A percentile compares a stretch with the other conserved stretches of the same genome.
phyloP scores from a whole-genome alignment of 2,113 vertebrate genomes.

The Lichenostomus cassidix region DNA sequence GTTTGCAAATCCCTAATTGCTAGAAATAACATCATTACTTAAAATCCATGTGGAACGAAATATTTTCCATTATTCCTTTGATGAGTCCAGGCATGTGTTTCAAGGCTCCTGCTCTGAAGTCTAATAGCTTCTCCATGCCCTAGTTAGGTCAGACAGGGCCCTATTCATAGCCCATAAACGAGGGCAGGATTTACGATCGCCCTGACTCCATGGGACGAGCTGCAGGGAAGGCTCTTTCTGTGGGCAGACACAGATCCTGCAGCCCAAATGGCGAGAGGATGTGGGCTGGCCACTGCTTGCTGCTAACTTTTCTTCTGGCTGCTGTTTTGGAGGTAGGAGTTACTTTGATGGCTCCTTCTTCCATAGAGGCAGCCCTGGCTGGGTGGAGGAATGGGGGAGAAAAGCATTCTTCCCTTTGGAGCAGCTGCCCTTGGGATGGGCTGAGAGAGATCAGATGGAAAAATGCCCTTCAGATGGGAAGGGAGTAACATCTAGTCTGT shows the following conservation, averaged over 20 bases:
- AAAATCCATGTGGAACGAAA: constrained; percentile 28
- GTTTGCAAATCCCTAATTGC: constrained; percentile 13
- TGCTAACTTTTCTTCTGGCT: constrained; percentile 19
- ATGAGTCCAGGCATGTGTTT: constrained; percentile 53
- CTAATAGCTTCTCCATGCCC: constrained; percentile 63
- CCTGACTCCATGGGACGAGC: constrained; percentile 31
- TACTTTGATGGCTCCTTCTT: background rate
- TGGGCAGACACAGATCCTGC: background rate
- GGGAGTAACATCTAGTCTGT: background rate
- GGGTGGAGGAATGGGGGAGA: background rate
- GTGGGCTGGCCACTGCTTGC: background rate
- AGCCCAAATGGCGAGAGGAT: background rate
- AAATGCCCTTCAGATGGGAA: background rate
- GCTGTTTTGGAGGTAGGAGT: background rate
- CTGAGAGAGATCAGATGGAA: background rate
- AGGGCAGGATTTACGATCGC: constrained; percentile 42
- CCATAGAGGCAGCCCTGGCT: background rate
- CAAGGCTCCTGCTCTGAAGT: constrained; percentile 50
- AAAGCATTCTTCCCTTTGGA: background rate
- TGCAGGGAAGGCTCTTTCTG: constrained; percentile 48
- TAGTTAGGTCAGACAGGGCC: constrained; percentile 63
- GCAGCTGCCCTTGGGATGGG: background rate
- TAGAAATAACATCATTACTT: constrained; percentile 41
- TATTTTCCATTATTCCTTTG: constrained; percentile 63
- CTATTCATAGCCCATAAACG: constrained; percentile 56